Percentiles rank a stretch among this genome's conserved stretches.
Evolutionary conservation across 2,797 vertebrate genomes (phyloP).

Genomic region (Sebastes cheni): DNA sequence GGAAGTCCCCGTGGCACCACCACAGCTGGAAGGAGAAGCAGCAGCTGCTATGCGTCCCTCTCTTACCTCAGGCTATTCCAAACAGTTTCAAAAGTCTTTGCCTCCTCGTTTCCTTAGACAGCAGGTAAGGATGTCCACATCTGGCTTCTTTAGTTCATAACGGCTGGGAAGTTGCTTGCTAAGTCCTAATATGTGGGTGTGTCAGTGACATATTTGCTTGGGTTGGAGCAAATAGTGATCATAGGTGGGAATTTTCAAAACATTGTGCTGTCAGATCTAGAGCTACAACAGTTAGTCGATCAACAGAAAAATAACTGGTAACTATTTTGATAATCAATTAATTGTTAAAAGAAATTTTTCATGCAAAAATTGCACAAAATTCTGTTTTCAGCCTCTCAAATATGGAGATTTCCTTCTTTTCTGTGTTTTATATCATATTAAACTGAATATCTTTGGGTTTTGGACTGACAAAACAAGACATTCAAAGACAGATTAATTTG

Average conservation of each 20-base stretch:
- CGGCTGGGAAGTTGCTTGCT: background rate
- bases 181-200: background rate
- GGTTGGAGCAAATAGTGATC: background rate
- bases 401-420: no score
- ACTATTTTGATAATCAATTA: no score
- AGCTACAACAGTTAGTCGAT: no score
- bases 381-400: no score
- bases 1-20: conserved; percentile 71
- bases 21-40: conserved; percentile 89
- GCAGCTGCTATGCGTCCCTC: conserved; percentile 90
- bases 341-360: no score
- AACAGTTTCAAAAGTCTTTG: conserved; percentile 98
- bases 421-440: no score
- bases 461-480: no score
- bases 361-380: no score
- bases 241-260: background rate
- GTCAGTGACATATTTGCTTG: background rate
- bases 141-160: background rate
- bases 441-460: no score
- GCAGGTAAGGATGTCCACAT: conserved; percentile 83
- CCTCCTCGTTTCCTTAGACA: conserved; percentile 98
- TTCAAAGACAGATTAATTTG: no score
- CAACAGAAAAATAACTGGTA: no score
- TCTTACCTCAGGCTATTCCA: conserved; percentile 94
- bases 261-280: no score